Evolutionary conservation across 2,797 vertebrate species (phyloP).

Genomic region (Falco biarmicus): DNA sequence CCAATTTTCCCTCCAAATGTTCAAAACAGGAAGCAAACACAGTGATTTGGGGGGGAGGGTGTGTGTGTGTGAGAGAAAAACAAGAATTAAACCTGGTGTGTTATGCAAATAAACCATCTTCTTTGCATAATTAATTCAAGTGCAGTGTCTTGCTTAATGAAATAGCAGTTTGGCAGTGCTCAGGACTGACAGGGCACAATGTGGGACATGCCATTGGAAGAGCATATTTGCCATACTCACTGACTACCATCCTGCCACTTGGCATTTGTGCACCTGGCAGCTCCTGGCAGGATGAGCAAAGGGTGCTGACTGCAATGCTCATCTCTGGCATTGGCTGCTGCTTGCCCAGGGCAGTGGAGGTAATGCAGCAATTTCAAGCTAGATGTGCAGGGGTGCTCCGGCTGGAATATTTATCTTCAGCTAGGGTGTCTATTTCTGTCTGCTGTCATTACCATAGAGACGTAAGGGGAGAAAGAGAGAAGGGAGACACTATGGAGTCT

Average conservation of each 20-base stretch:
- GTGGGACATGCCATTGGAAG: background rate
- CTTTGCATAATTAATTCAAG: background rate
- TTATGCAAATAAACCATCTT: background rate
- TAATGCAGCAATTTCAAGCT: background rate
- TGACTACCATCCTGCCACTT: background rate
- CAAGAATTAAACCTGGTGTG: background rate
- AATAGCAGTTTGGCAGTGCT: background rate
- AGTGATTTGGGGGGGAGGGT: background rate
- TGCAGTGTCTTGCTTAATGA: background rate
- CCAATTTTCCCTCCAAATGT: background rate
- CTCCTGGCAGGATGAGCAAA: rapidly evolving
- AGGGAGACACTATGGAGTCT: background rate
- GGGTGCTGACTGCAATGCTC: background rate
- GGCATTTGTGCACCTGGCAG: background rate
- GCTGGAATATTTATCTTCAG: background rate
- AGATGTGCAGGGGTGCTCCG: background rate
- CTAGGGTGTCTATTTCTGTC: background rate
- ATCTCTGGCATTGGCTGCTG: rapidly evolving
- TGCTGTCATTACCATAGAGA: background rate
- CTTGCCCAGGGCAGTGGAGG: background rate
- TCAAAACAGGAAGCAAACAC: background rate
- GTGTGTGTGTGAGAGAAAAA: no score
- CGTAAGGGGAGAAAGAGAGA: background rate
- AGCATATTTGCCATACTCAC: background rate
- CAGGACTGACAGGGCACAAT: background rate